A percentile compares a stretch with the other conserved stretches of the same genome.
phyloP scores from a whole-genome alignment of 2,888 invertebrate species.

The Drosophila macrospina region DNA sequence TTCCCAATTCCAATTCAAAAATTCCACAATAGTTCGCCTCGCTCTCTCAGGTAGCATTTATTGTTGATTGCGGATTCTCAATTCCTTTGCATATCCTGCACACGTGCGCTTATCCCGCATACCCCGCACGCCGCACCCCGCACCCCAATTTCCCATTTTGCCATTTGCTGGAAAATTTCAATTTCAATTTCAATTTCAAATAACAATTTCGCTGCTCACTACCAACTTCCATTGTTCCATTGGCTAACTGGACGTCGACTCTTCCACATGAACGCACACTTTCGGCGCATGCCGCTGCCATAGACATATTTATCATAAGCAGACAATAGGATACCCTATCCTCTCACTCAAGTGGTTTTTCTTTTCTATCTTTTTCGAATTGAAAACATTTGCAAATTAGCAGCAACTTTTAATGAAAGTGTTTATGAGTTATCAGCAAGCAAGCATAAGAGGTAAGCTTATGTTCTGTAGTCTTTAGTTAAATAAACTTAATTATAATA shows the following conservation, averaged over 20 bases:
- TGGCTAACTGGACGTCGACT: conserved; percentile 44
- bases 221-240: conserved; percentile 29
- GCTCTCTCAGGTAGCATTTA: conserved; percentile 27
- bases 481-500: too few relatives aligned
- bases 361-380: neutral
- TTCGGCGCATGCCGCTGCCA: conserved; percentile 65
- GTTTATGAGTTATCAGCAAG: too few relatives aligned
- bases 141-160: conserved; percentile 25
- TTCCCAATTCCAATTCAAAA: conserved; percentile 32
- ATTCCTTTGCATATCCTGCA: conserved; percentile 54
- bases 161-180: conserved; percentile 25
- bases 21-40: neutral
- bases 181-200: conserved; percentile 42
- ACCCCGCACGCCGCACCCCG: conserved; percentile 6
- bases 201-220: conserved; percentile 42
- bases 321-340: conserved; percentile 1
- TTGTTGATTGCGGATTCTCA: conserved; percentile 16
- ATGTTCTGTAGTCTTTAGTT: too few relatives aligned
- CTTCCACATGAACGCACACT: conserved; percentile 63
- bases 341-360: neutral
- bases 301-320: neutral
- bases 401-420: neutral
- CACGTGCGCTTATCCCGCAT: conserved; percentile 55
- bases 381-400: neutral
- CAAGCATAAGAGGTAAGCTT: too few relatives aligned